Percentiles rank a stretch among this genome's conserved stretches.
phyloP scores from a whole-genome alignment of 2,888 invertebrate species.

The Macropis europaea region DNA sequence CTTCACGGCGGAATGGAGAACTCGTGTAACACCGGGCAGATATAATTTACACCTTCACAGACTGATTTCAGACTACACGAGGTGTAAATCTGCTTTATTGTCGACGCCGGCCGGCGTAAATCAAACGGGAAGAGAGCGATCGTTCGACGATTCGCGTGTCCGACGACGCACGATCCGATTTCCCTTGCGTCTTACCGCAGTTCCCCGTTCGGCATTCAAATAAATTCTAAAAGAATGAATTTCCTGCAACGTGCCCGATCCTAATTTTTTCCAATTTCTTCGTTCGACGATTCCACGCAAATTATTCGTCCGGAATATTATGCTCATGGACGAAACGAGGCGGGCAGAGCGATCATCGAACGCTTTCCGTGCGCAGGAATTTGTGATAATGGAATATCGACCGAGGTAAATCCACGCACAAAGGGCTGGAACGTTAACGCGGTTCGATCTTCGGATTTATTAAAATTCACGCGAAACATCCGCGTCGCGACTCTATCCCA shows the following conservation, averaged over 20 bases:
- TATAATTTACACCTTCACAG: slow-evolving; percentile 5
- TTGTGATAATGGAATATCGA: slow-evolving; percentile 35
- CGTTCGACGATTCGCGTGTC: slow-evolving; percentile 64
- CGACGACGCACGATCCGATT: too few species aligned
- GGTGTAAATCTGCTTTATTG: slow-evolving; percentile 63
- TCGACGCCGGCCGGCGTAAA: slow-evolving; percentile 58
- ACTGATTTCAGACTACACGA: slow-evolving; percentile 55
- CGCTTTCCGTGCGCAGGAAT: slow-evolving; percentile 7
- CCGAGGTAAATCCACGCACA: slow-evolving; percentile 26
- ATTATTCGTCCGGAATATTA: too few species aligned
- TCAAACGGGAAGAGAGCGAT: slow-evolving; percentile 66
- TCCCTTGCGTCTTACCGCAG: too few species aligned
- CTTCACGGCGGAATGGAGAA: neutral
- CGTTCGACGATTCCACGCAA: too few species aligned
- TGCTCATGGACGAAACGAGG: too few species aligned
- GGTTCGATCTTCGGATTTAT: slow-evolving; percentile 29
- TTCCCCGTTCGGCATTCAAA: too few species aligned
- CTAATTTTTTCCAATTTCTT: too few species aligned
- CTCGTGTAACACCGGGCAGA: slow-evolving; percentile 16
- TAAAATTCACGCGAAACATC: slow-evolving; percentile 22
- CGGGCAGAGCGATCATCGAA: neutral
- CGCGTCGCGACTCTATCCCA: neutral
- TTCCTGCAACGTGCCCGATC: too few species aligned
- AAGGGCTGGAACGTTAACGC: slow-evolving; percentile 15
- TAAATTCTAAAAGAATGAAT: too few species aligned